Evolutionary conservation across 2,113 vertebrate species (phyloP).

Genomic region (Cyprinus carpio): DNA sequence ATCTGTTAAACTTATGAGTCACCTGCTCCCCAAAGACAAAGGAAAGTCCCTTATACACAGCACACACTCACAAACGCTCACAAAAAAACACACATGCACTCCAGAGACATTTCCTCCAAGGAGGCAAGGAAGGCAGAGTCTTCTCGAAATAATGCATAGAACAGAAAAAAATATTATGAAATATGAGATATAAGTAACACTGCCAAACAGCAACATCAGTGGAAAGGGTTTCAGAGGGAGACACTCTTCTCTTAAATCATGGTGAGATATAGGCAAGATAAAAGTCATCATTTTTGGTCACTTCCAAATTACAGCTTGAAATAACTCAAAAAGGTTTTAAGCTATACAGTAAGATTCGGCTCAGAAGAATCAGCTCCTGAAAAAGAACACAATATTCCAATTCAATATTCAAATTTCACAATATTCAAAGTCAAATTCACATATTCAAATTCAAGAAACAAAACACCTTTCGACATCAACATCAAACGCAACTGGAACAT

Average conservation of each 20-base stretch:
- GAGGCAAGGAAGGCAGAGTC: not conserved
- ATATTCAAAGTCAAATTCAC: not conserved
- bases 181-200: not conserved
- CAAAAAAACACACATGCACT: slow-evolving; percentile 18
- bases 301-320: not conserved
- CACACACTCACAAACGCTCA: slow-evolving; percentile 1
- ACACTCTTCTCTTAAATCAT: not conserved
- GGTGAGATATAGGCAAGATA: too few species aligned
- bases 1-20: slow-evolving; percentile 48
- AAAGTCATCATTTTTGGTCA: not conserved
- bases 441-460: not conserved
- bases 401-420: not conserved
- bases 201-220: not conserved
- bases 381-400: not conserved
- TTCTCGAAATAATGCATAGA: not conserved
- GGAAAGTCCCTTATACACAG: slow-evolving; percentile 29
- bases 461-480: not conserved
- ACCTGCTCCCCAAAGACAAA: slow-evolving; percentile 19
- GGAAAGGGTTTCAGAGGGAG: not conserved
- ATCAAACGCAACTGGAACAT: slow-evolving; percentile 18
- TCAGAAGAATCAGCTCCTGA: not conserved
- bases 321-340: too few species aligned
- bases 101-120: not conserved
- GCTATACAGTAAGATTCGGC: not conserved
- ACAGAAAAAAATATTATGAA: not conserved